phyloP scores from a whole-genome alignment of 2,888 invertebrate genomes.

The Torymus tubicola region DNA sequence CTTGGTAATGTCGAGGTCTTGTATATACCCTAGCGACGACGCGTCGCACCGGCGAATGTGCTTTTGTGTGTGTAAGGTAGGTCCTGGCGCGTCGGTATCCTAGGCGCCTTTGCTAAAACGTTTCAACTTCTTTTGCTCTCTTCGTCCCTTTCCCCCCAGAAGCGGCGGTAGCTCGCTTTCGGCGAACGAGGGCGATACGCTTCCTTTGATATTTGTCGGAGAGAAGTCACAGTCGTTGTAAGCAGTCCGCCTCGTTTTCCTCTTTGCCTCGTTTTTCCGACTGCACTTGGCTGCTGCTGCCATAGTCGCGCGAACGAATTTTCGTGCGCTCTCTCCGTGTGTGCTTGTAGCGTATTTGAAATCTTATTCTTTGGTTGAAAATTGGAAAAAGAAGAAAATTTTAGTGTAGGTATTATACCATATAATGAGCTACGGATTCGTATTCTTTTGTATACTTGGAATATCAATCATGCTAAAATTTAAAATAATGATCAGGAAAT shows the following conservation, averaged over 20 bases:
- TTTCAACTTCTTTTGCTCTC: conserved; percentile 35
- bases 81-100: conserved; percentile 63
- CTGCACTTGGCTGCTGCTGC: too few species aligned
- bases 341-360: neutral
- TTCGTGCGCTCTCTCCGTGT: conserved; percentile 9
- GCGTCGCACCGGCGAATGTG: conserved; percentile 2
- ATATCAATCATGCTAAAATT: too few species aligned
- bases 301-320: neutral
- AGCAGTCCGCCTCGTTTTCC: conserved; percentile 1
- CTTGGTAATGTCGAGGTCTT: conserved; percentile 73
- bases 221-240: conserved; percentile 9
- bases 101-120: conserved; percentile 7
- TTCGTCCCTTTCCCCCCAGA: conserved; percentile 14
- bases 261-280: conserved; percentile 14
- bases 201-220: conserved; percentile 60
- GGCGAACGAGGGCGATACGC: conserved; percentile 58
- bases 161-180: neutral
- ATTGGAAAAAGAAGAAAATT: too few species aligned
- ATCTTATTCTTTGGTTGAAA: too few species aligned
- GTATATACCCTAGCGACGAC: conserved; percentile 25
- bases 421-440: too few species aligned
- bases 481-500: too few species aligned
- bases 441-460: too few species aligned
- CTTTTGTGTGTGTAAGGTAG: conserved; percentile 63
- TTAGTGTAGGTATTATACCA: too few species aligned